A percentile compares a stretch with the other conserved stretches of the same genome.
Conservation (phyloP, 2,888 invertebrate species). For the Nemotelus pantherinus region DNA sequence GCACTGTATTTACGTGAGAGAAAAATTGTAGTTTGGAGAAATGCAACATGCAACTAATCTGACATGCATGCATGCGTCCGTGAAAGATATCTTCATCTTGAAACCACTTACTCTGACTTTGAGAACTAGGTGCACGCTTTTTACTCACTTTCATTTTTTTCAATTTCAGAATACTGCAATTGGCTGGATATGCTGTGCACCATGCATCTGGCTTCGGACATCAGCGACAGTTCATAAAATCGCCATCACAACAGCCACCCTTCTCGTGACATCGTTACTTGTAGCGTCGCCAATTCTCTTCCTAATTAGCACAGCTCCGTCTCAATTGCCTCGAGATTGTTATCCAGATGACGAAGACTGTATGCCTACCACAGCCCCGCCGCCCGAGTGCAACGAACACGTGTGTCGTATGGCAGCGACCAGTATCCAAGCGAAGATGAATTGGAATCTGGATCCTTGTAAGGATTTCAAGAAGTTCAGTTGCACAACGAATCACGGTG, state of each 20-base stretch:
- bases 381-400: conserved; percentile 60
- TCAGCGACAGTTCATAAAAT: conserved; percentile 71
- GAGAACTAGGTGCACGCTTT: neutral
- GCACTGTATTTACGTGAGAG: no score
- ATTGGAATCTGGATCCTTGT: conserved; percentile 64
- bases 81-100: no score
- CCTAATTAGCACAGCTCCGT: conserved; percentile 67
- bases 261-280: conserved; percentile 69
- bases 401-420: conserved; percentile 61
- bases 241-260: conserved; percentile 69
- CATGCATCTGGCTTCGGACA: conserved; percentile 68
- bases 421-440: conserved; percentile 61
- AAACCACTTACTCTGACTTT: no score
- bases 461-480: conserved; percentile 63
- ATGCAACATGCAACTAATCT: no score
- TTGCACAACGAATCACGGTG: conserved; percentile 58
- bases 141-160: conserved; percentile 4
- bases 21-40: no score
- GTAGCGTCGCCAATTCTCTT: conserved; percentile 71
- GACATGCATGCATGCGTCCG: no score
- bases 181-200: conserved; percentile 70
- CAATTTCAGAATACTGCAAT: conserved; percentile 58
- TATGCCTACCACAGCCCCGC: conserved; percentile 59
- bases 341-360: conserved; percentile 62
- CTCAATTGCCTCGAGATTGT: conserved; percentile 61